These are phyloP conservation scores for Eremobia ochroleuca DNA, from an alignment of 2,888 invertebrate genomes.

Conservation along the genomic window DNA sequence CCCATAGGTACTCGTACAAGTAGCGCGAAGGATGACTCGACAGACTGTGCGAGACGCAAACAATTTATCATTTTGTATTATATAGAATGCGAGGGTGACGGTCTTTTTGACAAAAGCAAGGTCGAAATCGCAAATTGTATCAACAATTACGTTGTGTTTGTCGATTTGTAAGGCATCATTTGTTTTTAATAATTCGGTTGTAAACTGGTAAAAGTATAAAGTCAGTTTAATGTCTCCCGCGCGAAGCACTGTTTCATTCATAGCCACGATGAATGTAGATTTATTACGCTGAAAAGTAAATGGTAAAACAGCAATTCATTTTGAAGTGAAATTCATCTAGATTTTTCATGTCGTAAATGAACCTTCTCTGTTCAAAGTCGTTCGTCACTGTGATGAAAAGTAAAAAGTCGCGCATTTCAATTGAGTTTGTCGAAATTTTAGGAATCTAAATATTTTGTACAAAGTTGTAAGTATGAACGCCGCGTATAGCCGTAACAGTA, in stretches of 20 bases:
- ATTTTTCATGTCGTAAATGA: conserved; percentile 3
- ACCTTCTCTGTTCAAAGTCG: conserved; percentile 18
- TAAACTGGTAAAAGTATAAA: background rate
- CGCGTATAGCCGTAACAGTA: background rate
- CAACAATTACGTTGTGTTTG: conserved; percentile 4
- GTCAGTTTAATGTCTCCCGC: background rate
- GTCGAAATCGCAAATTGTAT: background rate
- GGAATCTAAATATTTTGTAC: background rate
- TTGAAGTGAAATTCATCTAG: background rate
- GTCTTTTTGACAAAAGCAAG: conserved; percentile 7
- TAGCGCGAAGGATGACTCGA: conserved; percentile 27
- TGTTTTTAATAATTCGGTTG: background rate
- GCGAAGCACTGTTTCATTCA: conserved; percentile 12
- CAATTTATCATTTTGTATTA: conserved; percentile 38
- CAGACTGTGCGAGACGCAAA: conserved; percentile 15
- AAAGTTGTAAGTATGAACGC: background rate
- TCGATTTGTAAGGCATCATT: background rate
- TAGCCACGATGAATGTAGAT: background rate
- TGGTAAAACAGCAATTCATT: conserved; percentile 30
- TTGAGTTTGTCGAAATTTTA: background rate
- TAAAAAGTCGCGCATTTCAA: background rate
- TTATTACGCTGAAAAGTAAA: conserved; percentile 12
- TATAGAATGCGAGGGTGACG: conserved; percentile 1
- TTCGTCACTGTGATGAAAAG: background rate
- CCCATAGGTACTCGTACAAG: conserved; percentile 13